Percentiles rank a stretch among this genome's conserved stretches.
Evolutionary conservation across 2,113 vertebrate species (phyloP).

Genomic region (Aphyosemion australe): DNA sequence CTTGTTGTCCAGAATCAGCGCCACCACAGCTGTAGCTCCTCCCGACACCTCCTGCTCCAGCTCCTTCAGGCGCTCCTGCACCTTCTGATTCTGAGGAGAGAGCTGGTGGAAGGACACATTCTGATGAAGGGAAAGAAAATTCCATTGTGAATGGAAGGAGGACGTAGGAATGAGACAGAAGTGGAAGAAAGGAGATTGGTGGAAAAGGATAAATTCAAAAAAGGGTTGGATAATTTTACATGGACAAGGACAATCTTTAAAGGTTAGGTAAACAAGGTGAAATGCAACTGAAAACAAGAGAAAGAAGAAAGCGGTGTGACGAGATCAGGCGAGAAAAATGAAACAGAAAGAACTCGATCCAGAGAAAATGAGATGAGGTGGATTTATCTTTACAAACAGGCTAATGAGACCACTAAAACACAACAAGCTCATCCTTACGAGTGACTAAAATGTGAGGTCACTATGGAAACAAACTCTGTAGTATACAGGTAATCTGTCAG

Average conservation of each 20-base stretch:
- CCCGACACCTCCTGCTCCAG: conserved; percentile 94
- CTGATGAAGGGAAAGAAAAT: conserved; percentile 54
- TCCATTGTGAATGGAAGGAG: no score
- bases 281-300: background rate
- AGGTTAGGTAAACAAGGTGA: background rate
- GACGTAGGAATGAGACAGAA: no score
- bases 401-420: conserved; percentile 33
- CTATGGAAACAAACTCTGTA: conserved; percentile 26
- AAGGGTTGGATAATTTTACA: background rate
- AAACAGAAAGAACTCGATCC: background rate
- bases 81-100: conserved; percentile 89
- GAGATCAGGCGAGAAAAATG: background rate
- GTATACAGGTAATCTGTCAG: background rate
- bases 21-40: conserved; percentile 92
- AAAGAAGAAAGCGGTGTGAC: background rate
- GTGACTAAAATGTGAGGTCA: conserved; percentile 23
- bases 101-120: conserved; percentile 86
- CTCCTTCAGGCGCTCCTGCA: conserved; percentile 87
- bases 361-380: background rate
- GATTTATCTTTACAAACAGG: conserved; percentile 28
- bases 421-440: conserved; percentile 24
- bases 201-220: background rate
- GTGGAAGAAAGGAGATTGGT: no score
- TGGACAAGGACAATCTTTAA: no score
- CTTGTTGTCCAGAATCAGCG: conserved; percentile 92